These are phyloP conservation scores for Macrophya annulata DNA, from an alignment of 2,888 invertebrate genomes.

Conservation along the genomic window DNA sequence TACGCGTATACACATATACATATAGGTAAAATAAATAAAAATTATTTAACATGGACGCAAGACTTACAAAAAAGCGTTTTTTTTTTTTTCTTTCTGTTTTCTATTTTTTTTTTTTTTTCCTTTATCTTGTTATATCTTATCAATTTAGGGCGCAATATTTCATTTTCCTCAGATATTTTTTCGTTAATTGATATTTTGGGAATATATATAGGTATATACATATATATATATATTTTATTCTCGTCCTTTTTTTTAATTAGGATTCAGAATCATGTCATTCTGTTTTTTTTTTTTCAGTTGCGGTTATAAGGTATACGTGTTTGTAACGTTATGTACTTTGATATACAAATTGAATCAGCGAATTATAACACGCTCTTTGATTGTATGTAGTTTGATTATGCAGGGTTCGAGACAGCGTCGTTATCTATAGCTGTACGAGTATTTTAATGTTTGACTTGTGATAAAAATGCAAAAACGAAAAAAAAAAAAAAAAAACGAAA, in stretches of 20 bases:
- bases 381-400: constrained; percentile 69
- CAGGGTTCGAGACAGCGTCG: constrained; percentile 50
- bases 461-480: background rate
- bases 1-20: background rate
- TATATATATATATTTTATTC: no score
- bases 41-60: constrained; percentile 73
- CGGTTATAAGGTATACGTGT: background rate
- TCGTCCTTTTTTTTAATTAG: background rate
- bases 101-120: background rate
- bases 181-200: background rate
- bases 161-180: background rate
- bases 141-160: background rate
- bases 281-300: background rate
- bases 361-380: constrained; percentile 67
- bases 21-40: constrained; percentile 26
- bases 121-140: background rate
- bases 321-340: background rate
- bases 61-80: constrained; percentile 73
- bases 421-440: background rate
- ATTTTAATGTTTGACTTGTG: background rate
- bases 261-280: background rate
- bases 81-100: constrained; percentile 51
- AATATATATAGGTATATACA: no score
- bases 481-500: background rate
- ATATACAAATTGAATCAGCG: background rate